These are phyloP conservation scores for Lydus trimaculatus DNA, from an alignment of 2,888 invertebrate genomes.

Conservation along the genomic window DNA sequence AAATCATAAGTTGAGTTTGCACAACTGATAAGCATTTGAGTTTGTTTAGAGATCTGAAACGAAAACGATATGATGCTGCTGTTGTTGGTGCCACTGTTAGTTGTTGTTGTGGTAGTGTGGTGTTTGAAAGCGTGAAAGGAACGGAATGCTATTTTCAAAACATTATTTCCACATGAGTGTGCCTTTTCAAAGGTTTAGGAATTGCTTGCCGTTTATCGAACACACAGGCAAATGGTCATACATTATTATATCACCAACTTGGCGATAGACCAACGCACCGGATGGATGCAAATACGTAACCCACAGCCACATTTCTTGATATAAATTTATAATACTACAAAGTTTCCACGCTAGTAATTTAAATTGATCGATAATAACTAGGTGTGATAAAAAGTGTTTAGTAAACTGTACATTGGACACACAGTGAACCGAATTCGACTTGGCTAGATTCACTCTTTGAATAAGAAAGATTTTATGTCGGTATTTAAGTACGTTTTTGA, in stretches of 20 bases:
- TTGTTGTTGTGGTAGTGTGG: not conserved
- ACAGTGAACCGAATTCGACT: no score
- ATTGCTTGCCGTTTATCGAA: constrained; percentile 52
- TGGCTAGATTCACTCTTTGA: no score
- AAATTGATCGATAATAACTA: no score
- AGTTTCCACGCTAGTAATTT: not conserved
- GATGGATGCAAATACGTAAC: constrained; percentile 23
- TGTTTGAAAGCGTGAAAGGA: constrained; percentile 39
- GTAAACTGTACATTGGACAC: no score
- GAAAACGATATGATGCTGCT: constrained; percentile 31
- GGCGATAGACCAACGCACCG: constrained; percentile 22
- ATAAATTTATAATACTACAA: not conserved
- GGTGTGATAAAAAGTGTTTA: no score
- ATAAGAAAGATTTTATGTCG: no score
- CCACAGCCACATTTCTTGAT: constrained; percentile 17
- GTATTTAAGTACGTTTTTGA: no score
- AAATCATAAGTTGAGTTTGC: constrained; percentile 25
- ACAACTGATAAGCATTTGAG: constrained; percentile 38
- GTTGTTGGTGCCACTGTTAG: not conserved
- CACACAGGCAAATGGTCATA: constrained; percentile 53
- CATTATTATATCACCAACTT: constrained; percentile 35
- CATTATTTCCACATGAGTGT: constrained; percentile 56
- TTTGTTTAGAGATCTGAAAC: constrained; percentile 39
- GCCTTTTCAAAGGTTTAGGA: constrained; percentile 50
- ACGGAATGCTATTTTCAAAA: constrained; percentile 52